Percentiles rank a stretch among this genome's conserved stretches.
phyloP scores from a whole-genome alignment of 1,140 invertebrate genomes.

The Rhopalosiphum padi region DNA sequence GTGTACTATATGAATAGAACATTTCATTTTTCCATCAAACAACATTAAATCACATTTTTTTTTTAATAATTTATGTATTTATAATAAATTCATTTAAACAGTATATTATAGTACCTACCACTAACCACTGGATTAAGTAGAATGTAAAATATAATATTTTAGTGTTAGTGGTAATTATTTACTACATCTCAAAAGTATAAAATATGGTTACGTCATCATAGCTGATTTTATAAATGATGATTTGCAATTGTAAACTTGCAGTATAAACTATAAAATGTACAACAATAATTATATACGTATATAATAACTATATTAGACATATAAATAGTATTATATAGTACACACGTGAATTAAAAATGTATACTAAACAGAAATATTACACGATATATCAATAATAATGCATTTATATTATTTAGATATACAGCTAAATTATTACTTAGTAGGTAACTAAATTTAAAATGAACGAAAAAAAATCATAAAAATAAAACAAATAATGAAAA shows the following conservation, averaged over 20 bases:
- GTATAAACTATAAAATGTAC: background rate
- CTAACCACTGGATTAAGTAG: background rate
- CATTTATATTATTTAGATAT: background rate
- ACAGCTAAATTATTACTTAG: background rate
- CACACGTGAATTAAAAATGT: background rate
- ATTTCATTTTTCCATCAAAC: background rate
- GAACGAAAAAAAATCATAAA: background rate
- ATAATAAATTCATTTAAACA: background rate
- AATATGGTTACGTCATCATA: background rate
- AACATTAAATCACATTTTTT: too few relatives aligned
- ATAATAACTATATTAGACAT: background rate
- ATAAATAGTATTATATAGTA: background rate
- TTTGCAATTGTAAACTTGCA: background rate
- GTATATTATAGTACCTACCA: too few relatives aligned
- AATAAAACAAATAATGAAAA: background rate
- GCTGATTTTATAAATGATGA: background rate
- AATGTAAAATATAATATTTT: background rate
- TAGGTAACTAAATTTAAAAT: background rate
- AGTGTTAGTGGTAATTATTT: background rate
- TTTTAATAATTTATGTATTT: background rate
- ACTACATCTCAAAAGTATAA: background rate
- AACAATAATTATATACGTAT: background rate
- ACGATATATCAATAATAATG: background rate
- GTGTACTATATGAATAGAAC: background rate
- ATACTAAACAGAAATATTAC: background rate